Percentiles rank a stretch among this genome's conserved stretches.
Conservation (phyloP, 2,888 invertebrate species). For the Acanthococcus lagerstroemiae region DNA sequence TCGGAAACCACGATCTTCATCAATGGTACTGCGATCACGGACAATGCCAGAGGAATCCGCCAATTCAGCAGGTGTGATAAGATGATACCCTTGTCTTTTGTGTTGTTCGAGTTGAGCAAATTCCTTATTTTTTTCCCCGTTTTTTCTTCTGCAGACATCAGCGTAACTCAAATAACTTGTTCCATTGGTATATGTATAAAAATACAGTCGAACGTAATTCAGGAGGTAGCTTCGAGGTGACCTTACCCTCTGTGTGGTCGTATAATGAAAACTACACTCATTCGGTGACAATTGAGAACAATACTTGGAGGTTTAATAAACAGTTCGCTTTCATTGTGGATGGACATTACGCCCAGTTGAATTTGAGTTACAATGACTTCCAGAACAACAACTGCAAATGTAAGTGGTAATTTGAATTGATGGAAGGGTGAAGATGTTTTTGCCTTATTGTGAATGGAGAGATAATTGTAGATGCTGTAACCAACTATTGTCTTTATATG, state of each 20-base stretch:
- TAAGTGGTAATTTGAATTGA: conserved; percentile 15
- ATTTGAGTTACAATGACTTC: conserved; percentile 75
- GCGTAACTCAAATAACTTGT: conserved; percentile 90
- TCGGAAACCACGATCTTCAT: conserved; percentile 85
- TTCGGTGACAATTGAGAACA: conserved; percentile 74
- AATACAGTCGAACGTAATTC: conserved; percentile 75
- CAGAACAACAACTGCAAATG: conserved; percentile 69
- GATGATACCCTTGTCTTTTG: no score
- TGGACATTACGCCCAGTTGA: conserved; percentile 86
- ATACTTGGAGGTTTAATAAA: conserved; percentile 75
- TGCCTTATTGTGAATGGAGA: not conserved
- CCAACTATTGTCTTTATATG: conserved; percentile 5
- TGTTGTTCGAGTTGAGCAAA: no score
- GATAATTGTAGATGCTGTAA: not conserved
- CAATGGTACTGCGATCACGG: conserved; percentile 70
- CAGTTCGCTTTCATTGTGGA: conserved; percentile 76
- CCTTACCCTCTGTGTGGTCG: conserved; percentile 89
- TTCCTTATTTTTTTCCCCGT: no score
- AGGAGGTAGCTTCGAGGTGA: conserved; percentile 76
- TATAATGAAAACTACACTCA: conserved; percentile 92
- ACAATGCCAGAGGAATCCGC: conserved; percentile 77
- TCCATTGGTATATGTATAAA: conserved; percentile 84
- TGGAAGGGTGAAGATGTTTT: not conserved
- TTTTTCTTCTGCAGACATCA: conserved; percentile 61
- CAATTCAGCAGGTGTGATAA: conserved; percentile 61